A percentile compares a stretch with the other conserved stretches of the same genome.
These are phyloP conservation scores for Solea solea DNA, from an alignment of 2,113 vertebrate species.

Conservation along the genomic window DNA sequence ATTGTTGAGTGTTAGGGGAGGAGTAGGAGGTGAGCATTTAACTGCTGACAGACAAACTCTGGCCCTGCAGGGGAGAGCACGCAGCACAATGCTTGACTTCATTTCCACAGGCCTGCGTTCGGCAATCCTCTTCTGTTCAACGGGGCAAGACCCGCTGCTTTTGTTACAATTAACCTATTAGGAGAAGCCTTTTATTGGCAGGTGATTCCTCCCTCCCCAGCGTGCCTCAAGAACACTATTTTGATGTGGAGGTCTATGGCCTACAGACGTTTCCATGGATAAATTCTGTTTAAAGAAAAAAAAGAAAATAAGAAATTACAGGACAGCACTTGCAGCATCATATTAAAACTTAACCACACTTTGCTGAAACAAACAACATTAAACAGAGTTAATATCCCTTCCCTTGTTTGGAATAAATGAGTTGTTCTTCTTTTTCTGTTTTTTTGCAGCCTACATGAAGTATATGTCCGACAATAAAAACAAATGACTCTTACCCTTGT, in stretches of 20 bases:
- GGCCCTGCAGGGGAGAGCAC: constrained; percentile 72
- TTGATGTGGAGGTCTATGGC: constrained; percentile 54
- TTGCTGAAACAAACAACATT: constrained; percentile 50
- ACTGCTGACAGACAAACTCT: constrained; percentile 78
- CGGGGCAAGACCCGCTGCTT: constrained; percentile 70
- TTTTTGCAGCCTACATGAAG: constrained; percentile 37
- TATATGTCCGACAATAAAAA: constrained; percentile 76
- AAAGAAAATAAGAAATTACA: constrained; percentile 35
- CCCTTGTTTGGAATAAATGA: constrained; percentile 45
- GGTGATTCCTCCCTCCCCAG: constrained; percentile 64
- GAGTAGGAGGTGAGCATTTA: constrained; percentile 72
- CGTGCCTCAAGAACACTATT: constrained; percentile 54
- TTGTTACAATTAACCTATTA: constrained; percentile 80
- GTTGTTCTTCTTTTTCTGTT: constrained; percentile 33
- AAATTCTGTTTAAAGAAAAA: constrained; percentile 42
- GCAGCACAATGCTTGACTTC: constrained; percentile 72
- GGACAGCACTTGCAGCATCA: constrained; percentile 13
- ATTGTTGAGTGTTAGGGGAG: constrained; percentile 75
- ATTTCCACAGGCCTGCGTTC: constrained; percentile 74
- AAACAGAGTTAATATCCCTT: constrained; percentile 28
- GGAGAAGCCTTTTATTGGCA: constrained; percentile 67
- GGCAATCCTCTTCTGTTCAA: constrained; percentile 72
- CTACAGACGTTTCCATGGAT: constrained; percentile 52
- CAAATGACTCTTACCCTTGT: constrained; percentile 78
- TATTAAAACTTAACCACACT: constrained; percentile 42